phyloP scores from a whole-genome alignment of 2,113 vertebrate species.

The Morone saxatilis region DNA sequence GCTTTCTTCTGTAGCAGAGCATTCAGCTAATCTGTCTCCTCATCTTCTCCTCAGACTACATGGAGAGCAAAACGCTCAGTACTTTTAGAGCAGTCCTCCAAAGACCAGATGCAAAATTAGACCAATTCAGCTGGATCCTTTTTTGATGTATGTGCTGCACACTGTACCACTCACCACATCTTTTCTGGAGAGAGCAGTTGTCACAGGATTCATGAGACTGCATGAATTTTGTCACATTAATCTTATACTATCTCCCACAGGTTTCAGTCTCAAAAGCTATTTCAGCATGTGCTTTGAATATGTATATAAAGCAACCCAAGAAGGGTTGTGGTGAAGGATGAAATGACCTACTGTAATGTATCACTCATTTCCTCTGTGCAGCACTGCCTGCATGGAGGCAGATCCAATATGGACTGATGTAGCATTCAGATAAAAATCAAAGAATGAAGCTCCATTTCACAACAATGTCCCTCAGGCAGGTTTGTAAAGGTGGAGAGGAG shows the following conservation, averaged over 20 bases:
- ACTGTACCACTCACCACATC: conserved; percentile 30
- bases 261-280: conserved; percentile 34
- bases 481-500: conserved; percentile 43
- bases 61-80: conserved; percentile 32
- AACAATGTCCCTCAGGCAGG: conserved; percentile 34
- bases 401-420: conserved; percentile 54
- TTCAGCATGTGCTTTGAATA: conserved; percentile 51
- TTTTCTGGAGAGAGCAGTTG: conserved; percentile 44
- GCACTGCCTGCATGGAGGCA: conserved; percentile 48
- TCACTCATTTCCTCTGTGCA: conserved; percentile 58
- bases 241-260: conserved; percentile 42
- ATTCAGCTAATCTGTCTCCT: conserved; percentile 69
- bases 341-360: conserved; percentile 52
- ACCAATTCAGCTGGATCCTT: conserved; percentile 56
- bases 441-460: conserved; percentile 55
- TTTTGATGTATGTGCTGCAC: conserved; percentile 55
- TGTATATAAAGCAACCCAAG: conserved; percentile 42
- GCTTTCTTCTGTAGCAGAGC: conserved; percentile 49
- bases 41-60: conserved; percentile 45
- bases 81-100: conserved; percentile 37
- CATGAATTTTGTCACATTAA: conserved; percentile 64
- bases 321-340: conserved; percentile 46
- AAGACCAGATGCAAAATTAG: conserved; percentile 62
- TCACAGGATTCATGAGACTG: conserved; percentile 55
- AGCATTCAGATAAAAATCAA: conserved; percentile 64